Percentiles rank a stretch among this genome's conserved stretches.
Conservation (phyloP, 2,888 invertebrate species). For the Ashinkailepas kermadecensis region DNA sequence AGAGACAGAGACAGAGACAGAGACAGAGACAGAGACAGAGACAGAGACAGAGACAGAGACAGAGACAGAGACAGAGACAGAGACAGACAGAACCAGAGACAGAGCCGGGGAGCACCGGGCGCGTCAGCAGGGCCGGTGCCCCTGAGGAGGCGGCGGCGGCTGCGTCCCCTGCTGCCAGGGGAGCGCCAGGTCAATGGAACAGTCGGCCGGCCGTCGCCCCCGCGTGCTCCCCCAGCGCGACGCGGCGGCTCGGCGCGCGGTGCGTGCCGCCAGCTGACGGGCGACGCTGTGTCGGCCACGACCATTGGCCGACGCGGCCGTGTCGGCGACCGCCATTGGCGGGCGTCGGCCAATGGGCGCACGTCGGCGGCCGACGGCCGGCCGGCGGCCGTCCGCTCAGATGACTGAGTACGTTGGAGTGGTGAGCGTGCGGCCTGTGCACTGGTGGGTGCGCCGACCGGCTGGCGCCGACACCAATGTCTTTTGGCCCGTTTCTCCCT, state of each 20-base stretch:
- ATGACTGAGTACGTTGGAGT: slow-evolving; percentile 5
- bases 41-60: too few relatives aligned
- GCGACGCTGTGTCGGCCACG: too few relatives aligned
- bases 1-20: too few relatives aligned
- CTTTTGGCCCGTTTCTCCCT: slow-evolving; percentile 12
- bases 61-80: too few relatives aligned
- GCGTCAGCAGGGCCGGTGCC: too few relatives aligned
- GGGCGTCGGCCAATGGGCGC: background rate
- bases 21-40: too few relatives aligned
- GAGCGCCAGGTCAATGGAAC: slow-evolving; percentile 13
- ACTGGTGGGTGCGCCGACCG: background rate
- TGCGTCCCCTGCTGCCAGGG: background rate
- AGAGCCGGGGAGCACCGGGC: too few relatives aligned
- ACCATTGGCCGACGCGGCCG: background rate
- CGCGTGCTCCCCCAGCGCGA: background rate
- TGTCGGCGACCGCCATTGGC: background rate
- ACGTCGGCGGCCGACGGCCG: background rate
- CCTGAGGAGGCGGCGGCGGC: background rate
- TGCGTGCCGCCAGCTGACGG: background rate
- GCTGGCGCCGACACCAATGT: slow-evolving; percentile 6
- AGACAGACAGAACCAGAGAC: too few relatives aligned
- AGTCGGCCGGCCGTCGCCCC: slow-evolving; percentile 1
- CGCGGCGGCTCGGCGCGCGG: background rate
- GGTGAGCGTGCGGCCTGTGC: slow-evolving; percentile 13
- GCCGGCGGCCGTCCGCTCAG: background rate